Evolutionary conservation across 2,113 vertebrate species (phyloP).

Genomic region (Tonatia bakeri): DNA sequence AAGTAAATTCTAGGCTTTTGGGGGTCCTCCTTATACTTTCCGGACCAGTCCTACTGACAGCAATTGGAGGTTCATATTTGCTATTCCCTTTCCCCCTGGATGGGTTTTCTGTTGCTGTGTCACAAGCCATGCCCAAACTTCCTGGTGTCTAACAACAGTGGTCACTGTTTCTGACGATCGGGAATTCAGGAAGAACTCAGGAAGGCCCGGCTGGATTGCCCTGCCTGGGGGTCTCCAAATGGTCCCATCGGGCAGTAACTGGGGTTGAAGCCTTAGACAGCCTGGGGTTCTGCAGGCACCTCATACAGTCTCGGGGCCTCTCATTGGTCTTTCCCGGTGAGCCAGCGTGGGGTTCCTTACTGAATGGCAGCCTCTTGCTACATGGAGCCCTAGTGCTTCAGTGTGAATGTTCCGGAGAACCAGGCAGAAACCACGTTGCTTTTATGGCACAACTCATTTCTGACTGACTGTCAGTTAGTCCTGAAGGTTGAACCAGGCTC

Average conservation of each 20-base stretch:
- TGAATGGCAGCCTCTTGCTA: not conserved
- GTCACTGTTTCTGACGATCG: not conserved
- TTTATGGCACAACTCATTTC: not conserved
- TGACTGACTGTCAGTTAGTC: no score
- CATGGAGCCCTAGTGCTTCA: not conserved
- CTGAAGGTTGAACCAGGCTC: not conserved
- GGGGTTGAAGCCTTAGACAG: not conserved
- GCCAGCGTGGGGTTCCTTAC: not conserved
- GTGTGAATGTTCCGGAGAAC: not conserved
- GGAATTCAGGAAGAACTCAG: not conserved
- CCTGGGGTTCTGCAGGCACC: fast-evolving
- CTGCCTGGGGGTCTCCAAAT: not conserved
- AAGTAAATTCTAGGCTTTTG: no score
- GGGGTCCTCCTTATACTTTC: not conserved
- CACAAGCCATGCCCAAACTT: not conserved
- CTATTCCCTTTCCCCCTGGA: not conserved
- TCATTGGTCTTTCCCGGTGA: not conserved
- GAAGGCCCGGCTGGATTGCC: not conserved
- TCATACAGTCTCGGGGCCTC: not conserved
- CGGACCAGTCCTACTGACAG: not conserved
- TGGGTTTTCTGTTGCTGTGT: not conserved
- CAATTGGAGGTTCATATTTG: not conserved
- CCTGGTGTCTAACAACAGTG: not conserved
- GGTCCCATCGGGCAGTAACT: not conserved
- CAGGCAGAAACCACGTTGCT: not conserved